phyloP scores from a whole-genome alignment of 2,113 vertebrate species.

The Gobius niger region DNA sequence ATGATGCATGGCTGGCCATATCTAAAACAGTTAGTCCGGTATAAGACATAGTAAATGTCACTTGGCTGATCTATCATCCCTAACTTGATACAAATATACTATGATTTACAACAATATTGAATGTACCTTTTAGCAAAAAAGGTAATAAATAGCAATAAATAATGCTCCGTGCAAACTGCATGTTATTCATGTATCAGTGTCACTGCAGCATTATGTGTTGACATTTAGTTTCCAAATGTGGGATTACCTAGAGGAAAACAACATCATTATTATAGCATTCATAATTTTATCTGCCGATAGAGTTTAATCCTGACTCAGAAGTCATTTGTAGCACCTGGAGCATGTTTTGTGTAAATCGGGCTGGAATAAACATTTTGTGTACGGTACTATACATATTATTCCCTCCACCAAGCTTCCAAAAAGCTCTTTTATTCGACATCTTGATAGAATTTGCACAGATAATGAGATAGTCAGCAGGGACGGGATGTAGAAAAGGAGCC shows the following conservation, averaged over 20 bases:
- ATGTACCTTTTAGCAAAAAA: neutral
- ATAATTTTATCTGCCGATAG: neutral
- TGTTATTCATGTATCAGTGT: neutral
- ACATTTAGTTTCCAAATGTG: neutral
- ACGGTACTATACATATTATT: conserved; percentile 4
- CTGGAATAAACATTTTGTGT: neutral
- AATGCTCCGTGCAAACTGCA: neutral
- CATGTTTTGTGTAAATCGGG: neutral
- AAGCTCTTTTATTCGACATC: conserved; percentile 5
- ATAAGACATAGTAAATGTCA: too few species aligned
- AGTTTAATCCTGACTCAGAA: neutral
- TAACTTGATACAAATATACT: too few species aligned
- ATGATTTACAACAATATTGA: too few species aligned
- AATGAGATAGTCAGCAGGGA: conserved; percentile 23
- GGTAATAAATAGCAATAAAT: too few species aligned
- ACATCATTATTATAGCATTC: neutral
- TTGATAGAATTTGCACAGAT: conserved; percentile 16
- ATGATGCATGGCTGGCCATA: too few species aligned
- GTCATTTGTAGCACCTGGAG: neutral
- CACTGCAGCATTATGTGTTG: neutral
- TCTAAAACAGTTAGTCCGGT: too few species aligned
- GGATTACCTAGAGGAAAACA: neutral
- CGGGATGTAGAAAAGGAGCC: conserved; percentile 23
- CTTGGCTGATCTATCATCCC: too few species aligned
- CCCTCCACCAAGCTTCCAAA: neutral